Base-by-base conservation (phyloP, 2,797 vertebrate genomes). In the Alca torda region DNA sequence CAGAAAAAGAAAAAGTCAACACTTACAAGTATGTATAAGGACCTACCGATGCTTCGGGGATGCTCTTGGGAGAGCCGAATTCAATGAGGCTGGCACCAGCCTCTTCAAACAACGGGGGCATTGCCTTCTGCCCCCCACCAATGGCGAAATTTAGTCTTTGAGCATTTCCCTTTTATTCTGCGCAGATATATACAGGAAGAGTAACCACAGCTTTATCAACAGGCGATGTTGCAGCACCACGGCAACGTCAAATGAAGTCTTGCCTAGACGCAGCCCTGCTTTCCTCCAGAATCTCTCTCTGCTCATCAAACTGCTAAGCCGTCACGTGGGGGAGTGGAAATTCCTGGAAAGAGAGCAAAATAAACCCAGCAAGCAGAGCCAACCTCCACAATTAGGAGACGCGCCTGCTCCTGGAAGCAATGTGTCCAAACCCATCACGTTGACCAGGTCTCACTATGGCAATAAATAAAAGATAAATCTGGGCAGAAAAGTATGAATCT, bases 31-130 rank as follows among this genome's bases (percentile, higher is more conserved):
- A 13, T 0, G 0, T 41, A 3, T 8, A 13, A 72, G 77, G 33
- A 53, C 61, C 74, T 57, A 4, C 6, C 0, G 23, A 31, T 8
- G 2, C 53, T 63, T 51, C 1, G 1, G 17, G 35, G 57, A 25
- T 70, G 57, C 39, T 84, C 64, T 31, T 28, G 20, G 41, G 46
- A 70, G 16, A 46, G 53, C 21, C 19, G 41, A 59, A n/a, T 67
- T 69, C 48, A 63, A 16, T 11, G 60, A 46, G 41, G 50, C 59
- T 75, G 64, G 26, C 10, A 18, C 39, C 39, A 76, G 54, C 16
- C n/a, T 73, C 67, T 84, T 56, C 54, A 46, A 69, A 61, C 16
- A 70, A 51, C 31, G 33, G 89, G 17, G 5, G 50, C 10, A 3
- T 68, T 73, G 20, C 24, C 31, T 70, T 53, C 48, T 70, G 24